A percentile compares a stretch with the other conserved stretches of the same genome.
Conservation (phyloP, 2,888 invertebrate genomes). For the Scrobipalpa costella region DNA sequence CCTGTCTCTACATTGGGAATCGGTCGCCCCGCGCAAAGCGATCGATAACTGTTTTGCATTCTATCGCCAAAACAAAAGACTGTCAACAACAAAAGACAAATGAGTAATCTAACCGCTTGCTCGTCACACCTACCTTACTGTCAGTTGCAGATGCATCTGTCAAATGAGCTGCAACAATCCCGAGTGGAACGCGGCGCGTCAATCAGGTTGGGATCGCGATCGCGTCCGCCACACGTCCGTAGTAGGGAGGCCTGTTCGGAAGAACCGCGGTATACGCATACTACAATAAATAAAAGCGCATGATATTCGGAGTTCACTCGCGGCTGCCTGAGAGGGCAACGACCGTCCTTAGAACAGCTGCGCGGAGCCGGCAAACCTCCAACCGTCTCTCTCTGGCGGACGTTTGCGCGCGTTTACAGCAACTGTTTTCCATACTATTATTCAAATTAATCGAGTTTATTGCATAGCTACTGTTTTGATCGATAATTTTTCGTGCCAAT, state of each 20-base stretch:
- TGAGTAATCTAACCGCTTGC: not conserved
- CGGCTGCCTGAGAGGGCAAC: constrained; percentile 75
- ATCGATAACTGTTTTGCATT: constrained; percentile 14
- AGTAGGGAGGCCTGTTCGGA: constrained; percentile 26
- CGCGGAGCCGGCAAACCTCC: constrained; percentile 60
- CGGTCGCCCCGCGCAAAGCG: not conserved
- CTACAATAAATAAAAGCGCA: constrained; percentile 50
- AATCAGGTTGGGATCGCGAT: constrained; percentile 24
- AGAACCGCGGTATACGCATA: constrained; percentile 27
- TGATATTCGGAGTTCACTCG: constrained; percentile 78
- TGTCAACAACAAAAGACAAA: constrained; percentile 7
- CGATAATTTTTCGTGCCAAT: constrained; percentile 16
- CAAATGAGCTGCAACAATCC: constrained; percentile 35
- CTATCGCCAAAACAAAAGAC: constrained; percentile 13
- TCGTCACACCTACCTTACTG: constrained; percentile 14
- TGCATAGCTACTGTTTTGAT: constrained; percentile 27
- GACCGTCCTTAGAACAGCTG: constrained; percentile 79
- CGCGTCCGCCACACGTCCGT: constrained; percentile 21
- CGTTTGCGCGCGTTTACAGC: constrained; percentile 53
- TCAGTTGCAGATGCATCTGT: constrained; percentile 23
- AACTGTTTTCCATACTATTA: constrained; percentile 48
- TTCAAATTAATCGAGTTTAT: constrained; percentile 45
- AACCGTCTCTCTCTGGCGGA: constrained; percentile 63
- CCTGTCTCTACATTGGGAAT: not conserved
- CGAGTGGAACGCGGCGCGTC: constrained; percentile 16